Evolutionary conservation across 92 coral and sea anemone genomes (phyloP).

Genomic region (Phenganax marumi): DNA sequence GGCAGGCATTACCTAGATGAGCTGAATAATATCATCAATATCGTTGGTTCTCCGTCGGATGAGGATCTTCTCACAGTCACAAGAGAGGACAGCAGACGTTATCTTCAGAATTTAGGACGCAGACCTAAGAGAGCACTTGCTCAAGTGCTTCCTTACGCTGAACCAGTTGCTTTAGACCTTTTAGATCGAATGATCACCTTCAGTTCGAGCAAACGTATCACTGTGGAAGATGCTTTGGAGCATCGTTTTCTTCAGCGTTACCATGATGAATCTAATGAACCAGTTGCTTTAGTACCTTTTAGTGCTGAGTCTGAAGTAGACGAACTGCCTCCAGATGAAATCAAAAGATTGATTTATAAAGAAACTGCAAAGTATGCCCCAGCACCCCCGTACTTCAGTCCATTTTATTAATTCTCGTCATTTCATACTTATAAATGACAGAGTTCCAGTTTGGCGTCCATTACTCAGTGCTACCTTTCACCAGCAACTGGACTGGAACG

Average conservation of each 20-base stretch:
- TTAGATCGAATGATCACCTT: constrained; percentile 33
- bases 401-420: neutral
- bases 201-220: constrained; percentile 22
- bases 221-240: constrained; percentile 26
- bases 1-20: constrained; percentile 38
- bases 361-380: constrained; percentile 26
- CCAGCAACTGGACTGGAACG: too few species aligned
- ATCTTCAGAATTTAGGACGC: neutral
- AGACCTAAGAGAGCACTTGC: constrained; percentile 19
- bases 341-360: constrained; percentile 5
- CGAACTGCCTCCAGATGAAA: constrained; percentile 23
- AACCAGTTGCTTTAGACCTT: constrained; percentile 37
- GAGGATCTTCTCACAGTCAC: constrained; percentile 11
- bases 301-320: constrained; percentile 8
- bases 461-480: too few species aligned
- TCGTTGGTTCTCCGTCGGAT: constrained; percentile 34
- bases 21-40: constrained; percentile 25
- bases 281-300: constrained; percentile 29
- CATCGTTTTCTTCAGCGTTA: constrained; percentile 31
- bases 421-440: too few species aligned
- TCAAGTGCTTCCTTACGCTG: constrained; percentile 24
- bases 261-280: constrained; percentile 35
- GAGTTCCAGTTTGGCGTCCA: too few species aligned
- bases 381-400: neutral
- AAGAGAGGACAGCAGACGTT: constrained; percentile 16